Conservation (phyloP, 2,888 invertebrate species). For the Lasiommata megera region DNA sequence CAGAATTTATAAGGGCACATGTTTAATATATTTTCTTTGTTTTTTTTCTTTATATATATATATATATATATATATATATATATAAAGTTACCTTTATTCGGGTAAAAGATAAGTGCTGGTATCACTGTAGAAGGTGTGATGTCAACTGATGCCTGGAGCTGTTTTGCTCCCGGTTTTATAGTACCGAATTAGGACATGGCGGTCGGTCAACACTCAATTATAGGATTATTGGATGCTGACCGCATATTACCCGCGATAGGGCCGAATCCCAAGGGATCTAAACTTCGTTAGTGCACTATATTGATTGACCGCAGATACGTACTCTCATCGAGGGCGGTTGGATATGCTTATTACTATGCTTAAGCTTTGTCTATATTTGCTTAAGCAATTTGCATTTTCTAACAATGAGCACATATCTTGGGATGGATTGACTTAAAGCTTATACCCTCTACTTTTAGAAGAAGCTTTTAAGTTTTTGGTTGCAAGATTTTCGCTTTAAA, state of each 20-base stretch:
- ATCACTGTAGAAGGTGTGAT: slow-evolving; percentile 53
- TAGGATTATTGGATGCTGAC: slow-evolving; percentile 69
- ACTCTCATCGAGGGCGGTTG: not conserved
- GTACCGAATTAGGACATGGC: slow-evolving; percentile 44
- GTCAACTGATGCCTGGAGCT: slow-evolving; percentile 58
- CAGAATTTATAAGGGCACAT: no score
- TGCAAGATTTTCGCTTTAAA: no score
- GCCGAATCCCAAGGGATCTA: slow-evolving; percentile 54
- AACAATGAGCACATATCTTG: no score
- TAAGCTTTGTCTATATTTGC: not conserved
- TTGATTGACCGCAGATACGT: slow-evolving; percentile 18
- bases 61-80: no score
- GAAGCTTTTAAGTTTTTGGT: no score
- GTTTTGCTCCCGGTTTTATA: slow-evolving; percentile 62
- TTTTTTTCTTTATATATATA: no score
- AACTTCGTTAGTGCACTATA: slow-evolving; percentile 62
- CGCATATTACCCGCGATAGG: slow-evolving; percentile 61
- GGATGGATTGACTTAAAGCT: no score
- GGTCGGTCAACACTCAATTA: slow-evolving; percentile 57
- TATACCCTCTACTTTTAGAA: no score
- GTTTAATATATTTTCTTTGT: no score
- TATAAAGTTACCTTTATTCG: slow-evolving; percentile 45
- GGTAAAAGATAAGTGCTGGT: slow-evolving; percentile 40
- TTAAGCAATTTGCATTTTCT: not conserved
- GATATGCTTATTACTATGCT: not conserved